These are phyloP conservation scores for Linnaemya tessellans DNA, from an alignment of 2,888 invertebrate genomes.

Conservation along the genomic window DNA sequence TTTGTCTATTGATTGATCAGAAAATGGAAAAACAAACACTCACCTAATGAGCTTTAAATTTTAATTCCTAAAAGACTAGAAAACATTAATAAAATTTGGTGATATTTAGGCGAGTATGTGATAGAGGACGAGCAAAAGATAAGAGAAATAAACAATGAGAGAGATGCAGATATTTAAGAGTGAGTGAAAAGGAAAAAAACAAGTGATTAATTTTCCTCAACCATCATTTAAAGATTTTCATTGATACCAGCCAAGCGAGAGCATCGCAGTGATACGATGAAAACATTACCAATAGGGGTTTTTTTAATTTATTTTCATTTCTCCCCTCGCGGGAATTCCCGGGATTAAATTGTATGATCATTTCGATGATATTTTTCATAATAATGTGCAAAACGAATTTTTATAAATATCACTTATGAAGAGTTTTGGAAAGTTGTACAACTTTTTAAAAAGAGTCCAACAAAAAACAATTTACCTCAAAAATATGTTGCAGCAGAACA, in stretches of 20 bases:
- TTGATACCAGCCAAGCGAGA: conserved; percentile 10
- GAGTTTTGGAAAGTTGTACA: too few relatives aligned
- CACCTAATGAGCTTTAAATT: conserved; percentile 62
- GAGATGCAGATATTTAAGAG: not conserved
- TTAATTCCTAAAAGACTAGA: conserved; percentile 55
- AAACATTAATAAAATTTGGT: conserved; percentile 30
- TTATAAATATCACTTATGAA: too few relatives aligned
- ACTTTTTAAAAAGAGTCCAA: too few relatives aligned
- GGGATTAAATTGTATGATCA: too few relatives aligned
- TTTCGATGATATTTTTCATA: too few relatives aligned
- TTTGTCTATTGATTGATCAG: conserved; percentile 56
- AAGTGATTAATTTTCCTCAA: conserved; percentile 51
- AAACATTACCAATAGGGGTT: too few relatives aligned
- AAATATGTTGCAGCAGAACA: too few relatives aligned
- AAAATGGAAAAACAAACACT: conserved; percentile 21
- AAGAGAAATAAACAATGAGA: not conserved
- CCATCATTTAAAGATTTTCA: conserved; percentile 37
- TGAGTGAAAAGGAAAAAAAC: not conserved
- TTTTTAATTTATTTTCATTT: too few relatives aligned
- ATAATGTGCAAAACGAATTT: too few relatives aligned
- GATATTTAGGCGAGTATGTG: conserved; percentile 19
- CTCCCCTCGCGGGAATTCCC: too few relatives aligned
- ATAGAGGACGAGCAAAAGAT: not conserved
- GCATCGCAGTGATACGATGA: not conserved
- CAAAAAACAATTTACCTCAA: too few relatives aligned